Conservation (phyloP, 2,888 invertebrate genomes). For the Conistra vaccinii region DNA sequence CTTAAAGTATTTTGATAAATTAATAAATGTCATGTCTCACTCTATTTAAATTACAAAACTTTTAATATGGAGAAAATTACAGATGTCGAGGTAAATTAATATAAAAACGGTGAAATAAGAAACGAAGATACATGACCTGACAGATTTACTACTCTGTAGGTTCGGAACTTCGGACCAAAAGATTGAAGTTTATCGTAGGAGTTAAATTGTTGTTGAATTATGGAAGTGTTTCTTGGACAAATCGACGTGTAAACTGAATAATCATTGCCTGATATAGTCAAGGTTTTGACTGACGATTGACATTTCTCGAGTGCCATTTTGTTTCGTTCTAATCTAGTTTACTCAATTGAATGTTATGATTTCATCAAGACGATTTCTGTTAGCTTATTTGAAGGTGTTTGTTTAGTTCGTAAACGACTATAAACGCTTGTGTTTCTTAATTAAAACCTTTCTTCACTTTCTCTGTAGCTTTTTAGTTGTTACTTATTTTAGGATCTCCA, state of each 20-base stretch:
- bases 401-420: no score
- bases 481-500: not conserved
- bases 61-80: slow-evolving; percentile 59
- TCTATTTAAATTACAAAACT: slow-evolving; percentile 56
- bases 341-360: not conserved
- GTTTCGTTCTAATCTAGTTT: not conserved
- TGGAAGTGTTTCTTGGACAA: slow-evolving; percentile 50
- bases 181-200: slow-evolving; percentile 34
- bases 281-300: slow-evolving; percentile 21
- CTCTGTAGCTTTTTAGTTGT: not conserved
- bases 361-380: not conserved
- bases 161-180: slow-evolving; percentile 16
- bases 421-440: no score
- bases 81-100: slow-evolving; percentile 51
- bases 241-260: slow-evolving; percentile 47
- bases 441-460: not conserved
- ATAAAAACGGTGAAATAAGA: slow-evolving; percentile 38
- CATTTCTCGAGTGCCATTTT: slow-evolving; percentile 1
- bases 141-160: slow-evolving; percentile 32
- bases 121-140: slow-evolving; percentile 31
- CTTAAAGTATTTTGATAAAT: slow-evolving; percentile 55
- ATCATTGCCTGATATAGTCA: slow-evolving; percentile 27
- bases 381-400: no score
- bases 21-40: slow-evolving; percentile 57
- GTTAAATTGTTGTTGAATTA: slow-evolving; percentile 39